Evolutionary conservation across 1,140 invertebrate species (phyloP), one percentile per base, ranked within the genome.

Genomic region (Megalonaias nervosa): DNA sequence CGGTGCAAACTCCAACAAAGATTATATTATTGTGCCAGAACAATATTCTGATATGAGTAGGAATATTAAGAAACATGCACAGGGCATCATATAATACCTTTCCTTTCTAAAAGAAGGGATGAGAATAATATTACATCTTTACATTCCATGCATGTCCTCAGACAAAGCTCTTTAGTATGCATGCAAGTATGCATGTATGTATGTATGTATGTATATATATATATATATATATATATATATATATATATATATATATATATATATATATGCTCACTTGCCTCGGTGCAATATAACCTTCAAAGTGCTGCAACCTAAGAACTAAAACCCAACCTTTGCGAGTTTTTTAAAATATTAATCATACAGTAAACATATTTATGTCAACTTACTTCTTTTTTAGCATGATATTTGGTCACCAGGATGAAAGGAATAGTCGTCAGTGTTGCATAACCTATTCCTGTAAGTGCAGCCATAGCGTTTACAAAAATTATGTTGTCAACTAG

Each of bases 401-500:
- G 91, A 78, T 92, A 92, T 55, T 87, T 84, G 13, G 90, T 90
- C 15, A 92, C 84, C n/a, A 92, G 84, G 59, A 90, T 89, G 79
- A 91, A 92, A 56, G 92, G 92, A 70, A 92, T 89, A 6, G 91
- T 92, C 16, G 91, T 92, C 12, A 92, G 81, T 6, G 90, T 90
- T 21, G 92, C 91, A 82, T 90, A 92, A 6, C 88, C 91, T 67
- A 92, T 84, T 13, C 92, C 92, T 19, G 92, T 92, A n/a, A 91
- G 68, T 1, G 89, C 88, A 19, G 92, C 91, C 85, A 91, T 89
- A 2, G 89, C 31, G 73, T 89, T 91, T 19, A 92, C 87, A 67
- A 92, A 78, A 55, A 86, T 69, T 1, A 92, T 81, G 80, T 89
- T 87, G 0, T 76, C 80, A 16, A 86, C 82, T 16, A 91, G 70